Base-by-base conservation (phyloP, 2,113 vertebrate species). In the Mesoclemmys tuberculata region DNA sequence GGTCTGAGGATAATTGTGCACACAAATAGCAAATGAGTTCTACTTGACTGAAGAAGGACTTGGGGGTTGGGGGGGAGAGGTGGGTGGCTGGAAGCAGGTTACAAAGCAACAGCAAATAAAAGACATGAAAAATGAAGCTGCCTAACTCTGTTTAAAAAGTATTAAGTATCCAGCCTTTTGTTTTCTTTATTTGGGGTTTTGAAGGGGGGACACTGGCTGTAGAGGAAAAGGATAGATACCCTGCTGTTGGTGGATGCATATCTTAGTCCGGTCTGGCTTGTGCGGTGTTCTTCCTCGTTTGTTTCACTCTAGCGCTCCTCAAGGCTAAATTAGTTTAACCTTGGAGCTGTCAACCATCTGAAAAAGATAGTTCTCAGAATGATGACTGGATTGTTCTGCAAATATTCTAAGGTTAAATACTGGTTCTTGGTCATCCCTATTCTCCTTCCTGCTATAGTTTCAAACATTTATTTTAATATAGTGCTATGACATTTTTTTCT, bases 1-100 rank as follows among this genome's bases (percentile, higher is more conserved):
- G 90, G 85, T 95, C 89, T 96, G 93, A 96, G 95, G 92, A 88
- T 94, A 87, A 82, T 94, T 81, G 26, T 71, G 91, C 56, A 85
- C 90, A 96, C 88, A 94, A 95, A 95, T 88, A 93, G 94, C 96
- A 96, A 98, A 97, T 97, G 96, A 94, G 97, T 97, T 97, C 88
- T 86, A 96, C 96, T 95, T 95, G 97, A 96, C 95, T 89, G 96
- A 95, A 92, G 93, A 95, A 94, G 93, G 93, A 95, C 86, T 97
- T 96, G n/a, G n/a, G n/a, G n/a, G n/a, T n/a, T 87, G 82, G 93
- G 74, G 80, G 48, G 48, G 7, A 49, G 11, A 11, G 48, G 11
- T 8, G 88, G 80, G 90, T 97, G 89, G 79, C 77, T 95, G 82
- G 92, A 97, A 92, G 92, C 89, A 91, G 96, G 92, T 90, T 94